A percentile compares a stretch with the other conserved stretches of the same genome.
phyloP scores from a whole-genome alignment of 1,140 invertebrate genomes.

The Sipha flava region DNA sequence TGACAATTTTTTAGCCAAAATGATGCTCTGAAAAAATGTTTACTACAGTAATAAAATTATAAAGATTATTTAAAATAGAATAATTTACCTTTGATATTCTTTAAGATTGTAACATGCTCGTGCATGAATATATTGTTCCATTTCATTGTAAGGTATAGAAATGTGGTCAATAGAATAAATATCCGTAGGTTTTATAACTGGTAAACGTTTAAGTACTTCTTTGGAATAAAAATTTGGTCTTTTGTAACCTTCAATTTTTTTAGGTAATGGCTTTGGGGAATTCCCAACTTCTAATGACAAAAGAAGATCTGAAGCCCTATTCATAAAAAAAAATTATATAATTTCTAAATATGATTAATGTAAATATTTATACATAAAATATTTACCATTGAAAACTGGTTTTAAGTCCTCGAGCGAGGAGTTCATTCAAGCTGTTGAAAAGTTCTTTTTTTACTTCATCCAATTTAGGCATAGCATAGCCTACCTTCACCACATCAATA shows the following conservation, averaged over 20 bases:
- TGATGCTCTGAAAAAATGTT: neutral
- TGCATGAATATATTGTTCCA: constrained; percentile 57
- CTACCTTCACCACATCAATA: neutral
- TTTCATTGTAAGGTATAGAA: neutral
- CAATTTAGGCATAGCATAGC: neutral
- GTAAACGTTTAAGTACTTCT: neutral
- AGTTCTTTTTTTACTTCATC: constrained; percentile 17
- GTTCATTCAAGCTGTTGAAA: neutral
- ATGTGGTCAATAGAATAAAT: neutral
- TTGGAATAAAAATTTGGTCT: neutral
- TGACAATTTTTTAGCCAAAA: constrained; percentile 3
- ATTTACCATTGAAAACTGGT: constrained; percentile 11
- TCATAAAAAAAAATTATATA: neutral
- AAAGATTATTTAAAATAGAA: neutral
- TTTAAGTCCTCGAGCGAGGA: neutral
- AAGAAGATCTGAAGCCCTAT: constrained; percentile 9
- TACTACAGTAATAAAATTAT: neutral
- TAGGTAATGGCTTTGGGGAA: neutral
- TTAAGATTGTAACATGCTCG: constrained; percentile 86
- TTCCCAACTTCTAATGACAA: neutral
- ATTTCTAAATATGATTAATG: too few species aligned
- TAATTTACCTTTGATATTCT: constrained; percentile 67
- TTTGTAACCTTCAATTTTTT: constrained; percentile 35
- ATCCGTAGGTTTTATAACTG: neutral
- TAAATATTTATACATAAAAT: neutral